Conservation (phyloP, 2,888 invertebrate genomes). For the Anthrax anthrax region DNA sequence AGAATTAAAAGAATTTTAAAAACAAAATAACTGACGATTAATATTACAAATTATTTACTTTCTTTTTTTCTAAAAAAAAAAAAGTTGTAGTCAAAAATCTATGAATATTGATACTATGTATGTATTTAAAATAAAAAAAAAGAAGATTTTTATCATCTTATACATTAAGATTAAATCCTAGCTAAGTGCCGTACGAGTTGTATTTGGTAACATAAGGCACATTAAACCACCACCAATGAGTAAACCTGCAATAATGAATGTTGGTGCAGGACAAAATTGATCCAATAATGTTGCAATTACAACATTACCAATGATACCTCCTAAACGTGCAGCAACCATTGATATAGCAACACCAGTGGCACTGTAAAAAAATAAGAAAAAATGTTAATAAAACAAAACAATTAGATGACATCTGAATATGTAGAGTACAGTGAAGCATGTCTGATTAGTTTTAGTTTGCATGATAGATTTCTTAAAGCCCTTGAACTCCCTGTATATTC, state of each 20-base stretch:
- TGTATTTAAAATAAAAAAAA: background rate
- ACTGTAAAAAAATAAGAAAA: slow-evolving; percentile 33
- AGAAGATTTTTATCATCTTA: background rate
- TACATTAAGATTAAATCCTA: slow-evolving; percentile 16
- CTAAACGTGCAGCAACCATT: slow-evolving; percentile 78
- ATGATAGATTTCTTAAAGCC: too few relatives aligned
- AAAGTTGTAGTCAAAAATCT: too few relatives aligned
- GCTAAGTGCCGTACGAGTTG: slow-evolving; percentile 58
- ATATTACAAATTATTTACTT: too few relatives aligned
- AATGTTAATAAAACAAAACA: background rate
- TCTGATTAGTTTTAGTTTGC: too few relatives aligned
- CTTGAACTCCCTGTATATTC: too few relatives aligned
- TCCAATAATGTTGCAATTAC: slow-evolving; percentile 80
- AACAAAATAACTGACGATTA: too few relatives aligned
- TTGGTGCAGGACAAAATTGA: slow-evolving; percentile 80
- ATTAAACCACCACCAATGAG: slow-evolving; percentile 76
- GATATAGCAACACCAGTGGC: slow-evolving; percentile 85
- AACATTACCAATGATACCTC: slow-evolving; percentile 61
- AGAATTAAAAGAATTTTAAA: too few relatives aligned
- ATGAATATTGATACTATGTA: background rate
- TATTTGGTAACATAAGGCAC: slow-evolving; percentile 80
- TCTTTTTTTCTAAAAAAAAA: too few relatives aligned
- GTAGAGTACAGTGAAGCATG: too few relatives aligned
- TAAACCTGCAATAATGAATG: slow-evolving; percentile 75
- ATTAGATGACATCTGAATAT: too few relatives aligned